Base-by-base conservation (phyloP, 2,797 vertebrate species). In the Dallia pectoralis region DNA sequence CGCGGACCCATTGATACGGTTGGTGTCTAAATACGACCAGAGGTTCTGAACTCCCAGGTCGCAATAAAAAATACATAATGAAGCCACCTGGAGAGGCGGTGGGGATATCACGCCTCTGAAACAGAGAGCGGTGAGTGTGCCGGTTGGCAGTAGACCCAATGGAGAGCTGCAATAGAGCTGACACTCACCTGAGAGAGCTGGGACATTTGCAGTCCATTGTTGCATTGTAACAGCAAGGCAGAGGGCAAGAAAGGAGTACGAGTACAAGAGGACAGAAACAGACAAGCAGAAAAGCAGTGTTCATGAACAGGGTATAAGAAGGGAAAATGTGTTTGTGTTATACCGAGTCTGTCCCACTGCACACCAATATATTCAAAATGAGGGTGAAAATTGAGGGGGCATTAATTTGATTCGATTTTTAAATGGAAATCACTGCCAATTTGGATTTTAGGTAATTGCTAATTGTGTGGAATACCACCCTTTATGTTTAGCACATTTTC, bases 171-270 rank as follows among this genome's bases (percentile, higher is more conserved):
- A 19, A 66, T 32, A 70, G 1, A 67, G 22, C 36, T 27, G 78
- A 74, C 12, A 91, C 90, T 36, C 79, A 93, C 92, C 89, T 91
- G 91, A n/a, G 92, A 91, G 69, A 92, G 88, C 91, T 92, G 86
- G 33, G 66, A 53, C 68, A 74, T 77, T 75, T 56, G 72, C 53
- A 77, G 18, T 81, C 83, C 85, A 82, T 78, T 30, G 82, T 74
- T 72, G 80, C 82, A 86, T 65, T 81, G 65, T 33, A 62, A 47
- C 27, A 64, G 33, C 32, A 19, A 16, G 19, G 63, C 19, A 66
- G 33, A 71, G 40, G 47, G 70, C 29, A 56, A 4, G 48, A 32
- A 70, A 15, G 51, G 48, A 69, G 11, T 48, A 22, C 40, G 16
- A 16, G 32, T 36, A 33, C 19, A 18, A 51, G 25, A 51, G 32